Evolutionary conservation across 2,113 vertebrate species (phyloP), one percentile per base, ranked within the genome.

Genomic region (Corynorhinus townsendii): DNA sequence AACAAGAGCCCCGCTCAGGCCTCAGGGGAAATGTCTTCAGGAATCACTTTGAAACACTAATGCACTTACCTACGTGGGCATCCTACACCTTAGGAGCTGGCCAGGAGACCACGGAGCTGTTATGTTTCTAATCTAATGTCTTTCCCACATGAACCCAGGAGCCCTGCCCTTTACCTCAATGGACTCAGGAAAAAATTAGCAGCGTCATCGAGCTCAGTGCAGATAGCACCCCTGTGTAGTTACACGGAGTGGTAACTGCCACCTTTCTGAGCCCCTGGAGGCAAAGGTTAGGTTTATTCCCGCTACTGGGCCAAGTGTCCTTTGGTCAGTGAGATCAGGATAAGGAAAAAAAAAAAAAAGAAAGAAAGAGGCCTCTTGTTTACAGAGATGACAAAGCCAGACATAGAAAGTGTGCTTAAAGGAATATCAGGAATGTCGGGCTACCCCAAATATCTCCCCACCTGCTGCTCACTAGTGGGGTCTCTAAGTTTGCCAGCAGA

Each of bases 21-120:
- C 7, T 54, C 17, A 47, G 79, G 64, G 68, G 16, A 68, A 49
- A 3, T 4, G 1, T 72, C 81, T 20, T 33, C 14, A 5, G 1
- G 30, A 91, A 52, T 71, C 45, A 9, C 22, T 33, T 10, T 54
- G 93, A 66, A 52, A 64, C 11, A 3, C 43, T 47, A 3, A 4
- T 28, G 7, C 5, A 0, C 3, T 0, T 9, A 15, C 1, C 26
- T 3, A 3, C 0, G 0, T 7, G 17, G 66, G 7, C n/a, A 4
- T 6, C 59, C 17, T 30, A 3, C 20, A 5, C 8, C 4, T 28
- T 17, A 14, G 38, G 66, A 22, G n/a, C 45, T 7, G 10, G 16
- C 12, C 10, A 1, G 2, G 11, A 82, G 91, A 33, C 1, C 8
- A 7, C 16, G 0, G 35, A 83, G 35, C 2, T 5, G 20, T 45